These are phyloP conservation scores for Centropus unirufus DNA, from an alignment of 2,113 vertebrate genomes.

Conservation along the genomic window DNA sequence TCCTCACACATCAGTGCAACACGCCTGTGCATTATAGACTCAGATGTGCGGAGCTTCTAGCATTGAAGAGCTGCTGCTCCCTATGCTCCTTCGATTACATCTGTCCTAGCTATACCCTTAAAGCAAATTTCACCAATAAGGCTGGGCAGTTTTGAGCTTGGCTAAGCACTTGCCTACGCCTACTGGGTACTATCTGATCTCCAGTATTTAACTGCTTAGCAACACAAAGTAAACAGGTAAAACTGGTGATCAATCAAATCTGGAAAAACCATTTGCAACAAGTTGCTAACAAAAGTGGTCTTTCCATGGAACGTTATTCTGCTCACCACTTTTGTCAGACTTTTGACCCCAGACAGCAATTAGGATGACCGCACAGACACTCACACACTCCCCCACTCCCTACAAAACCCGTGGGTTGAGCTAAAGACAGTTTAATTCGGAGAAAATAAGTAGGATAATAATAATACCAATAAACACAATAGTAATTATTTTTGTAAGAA, in stretches of 20 bases:
- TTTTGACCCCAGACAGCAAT: too few relatives aligned
- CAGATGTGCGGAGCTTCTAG: not conserved
- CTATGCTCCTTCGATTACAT: accelerated
- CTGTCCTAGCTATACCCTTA: not conserved
- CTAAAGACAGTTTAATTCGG: too few relatives aligned
- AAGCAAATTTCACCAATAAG: not conserved
- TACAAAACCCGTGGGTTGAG: too few relatives aligned
- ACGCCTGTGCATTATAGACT: not conserved
- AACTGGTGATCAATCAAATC: not conserved
- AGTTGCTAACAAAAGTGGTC: not conserved
- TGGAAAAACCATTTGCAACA: not conserved
- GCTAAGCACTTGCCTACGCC: not conserved
- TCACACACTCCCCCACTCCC: too few relatives aligned
- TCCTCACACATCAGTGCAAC: not conserved
- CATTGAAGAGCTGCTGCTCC: not conserved
- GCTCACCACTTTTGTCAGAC: not conserved
- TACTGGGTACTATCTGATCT: not conserved
- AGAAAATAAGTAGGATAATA: too few relatives aligned
- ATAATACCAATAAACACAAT: too few relatives aligned
- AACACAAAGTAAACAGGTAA: not conserved
- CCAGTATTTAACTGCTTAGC: not conserved
- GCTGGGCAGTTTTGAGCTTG: not conserved
- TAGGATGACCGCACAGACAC: too few relatives aligned
- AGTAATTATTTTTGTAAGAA: too few relatives aligned
- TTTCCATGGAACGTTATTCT: not conserved